Evolutionary conservation across 1,140 invertebrate species (phyloP).

Genomic region (Centruroides vittatus): DNA sequence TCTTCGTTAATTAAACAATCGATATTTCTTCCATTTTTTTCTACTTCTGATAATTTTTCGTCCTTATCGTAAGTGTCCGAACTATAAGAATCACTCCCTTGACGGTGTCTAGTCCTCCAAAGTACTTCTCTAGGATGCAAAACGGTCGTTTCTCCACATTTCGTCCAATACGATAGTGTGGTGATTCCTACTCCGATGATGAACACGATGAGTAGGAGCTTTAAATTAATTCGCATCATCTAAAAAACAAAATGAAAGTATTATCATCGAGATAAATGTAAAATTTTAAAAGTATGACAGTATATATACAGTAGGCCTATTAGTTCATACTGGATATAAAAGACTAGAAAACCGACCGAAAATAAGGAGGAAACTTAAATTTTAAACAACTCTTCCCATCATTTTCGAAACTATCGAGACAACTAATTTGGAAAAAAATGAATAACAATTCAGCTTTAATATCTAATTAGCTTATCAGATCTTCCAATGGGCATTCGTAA

Average conservation of each 20-base stretch:
- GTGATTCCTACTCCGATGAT: slow-evolving; percentile 33
- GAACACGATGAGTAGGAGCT: slow-evolving; percentile 35
- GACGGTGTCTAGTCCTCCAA: slow-evolving; percentile 4
- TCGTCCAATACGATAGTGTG: slow-evolving; percentile 37
- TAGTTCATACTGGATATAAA: no score
- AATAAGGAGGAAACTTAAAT: no score
- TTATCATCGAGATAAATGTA: no score
- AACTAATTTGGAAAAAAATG: no score
- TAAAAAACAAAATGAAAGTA: slow-evolving; percentile 4
- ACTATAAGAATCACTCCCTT: neutral
- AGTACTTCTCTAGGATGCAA: neutral
- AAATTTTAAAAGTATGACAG: no score
- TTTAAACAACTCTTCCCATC: no score
- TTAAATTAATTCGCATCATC: slow-evolving; percentile 40
- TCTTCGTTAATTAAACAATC: slow-evolving; percentile 83
- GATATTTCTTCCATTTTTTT: slow-evolving; percentile 40
- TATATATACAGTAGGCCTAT: no score
- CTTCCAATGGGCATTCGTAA: no score
- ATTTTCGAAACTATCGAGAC: no score
- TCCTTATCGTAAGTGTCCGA: slow-evolving; percentile 1
- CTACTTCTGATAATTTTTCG: neutral
- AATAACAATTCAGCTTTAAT: no score
- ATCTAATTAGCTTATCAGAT: no score
- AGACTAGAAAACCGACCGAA: no score
- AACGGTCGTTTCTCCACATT: slow-evolving; percentile 31